Evolutionary conservation across 2,888 invertebrate genomes (phyloP), one percentile per base, ranked within the genome.

Genomic region (Dione vanillae): DNA sequence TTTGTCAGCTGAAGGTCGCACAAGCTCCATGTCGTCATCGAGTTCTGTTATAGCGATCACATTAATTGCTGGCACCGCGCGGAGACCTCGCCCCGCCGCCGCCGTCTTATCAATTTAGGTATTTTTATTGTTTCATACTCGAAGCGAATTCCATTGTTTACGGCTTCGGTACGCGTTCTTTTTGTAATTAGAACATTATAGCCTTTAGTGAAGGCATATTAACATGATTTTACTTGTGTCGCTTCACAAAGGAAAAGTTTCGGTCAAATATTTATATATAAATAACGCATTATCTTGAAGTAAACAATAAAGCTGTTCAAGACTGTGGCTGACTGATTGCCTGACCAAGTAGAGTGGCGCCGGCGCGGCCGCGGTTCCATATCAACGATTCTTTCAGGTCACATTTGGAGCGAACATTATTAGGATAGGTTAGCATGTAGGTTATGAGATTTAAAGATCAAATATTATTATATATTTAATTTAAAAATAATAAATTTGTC

Each of bases 21-120:
- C 19, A 5, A 20, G 61, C 37, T n/a, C 11, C 45, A 19, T 70
- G 61, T 19, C 61, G 70, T 70, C 70, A 66, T 58, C 41, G n/a
- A n/a, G 9, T 66, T 66, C 70, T 70, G 67, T 52, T 61, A n/a
- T 19, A 61, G 19, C 35, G 35, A 67, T 66, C 56, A 58, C 35
- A 16, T 61, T 61, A 43, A n/a, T 61, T 45, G 43, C 45, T 27
- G 1, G 61, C 11, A 61, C 16, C 1, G 11, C 11, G 45, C 16
- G 0, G 11, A 45, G 43, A 45, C 11, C 45, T 10, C 45, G 35
- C 5, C 20, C 10, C 45, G 56, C 37, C 56, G 16, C 37, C 27
- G 27, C 27, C 27, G 27, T 5, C n/a, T 45, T 61, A 61, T 61
- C 61, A 45, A 35, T 35, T 27, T 61, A 61, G 61, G 45, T 61